Evolutionary conservation across 2,888 invertebrate genomes (phyloP), one percentile per base, ranked within the genome.

Genomic region (Eupithecia dodoneata): DNA sequence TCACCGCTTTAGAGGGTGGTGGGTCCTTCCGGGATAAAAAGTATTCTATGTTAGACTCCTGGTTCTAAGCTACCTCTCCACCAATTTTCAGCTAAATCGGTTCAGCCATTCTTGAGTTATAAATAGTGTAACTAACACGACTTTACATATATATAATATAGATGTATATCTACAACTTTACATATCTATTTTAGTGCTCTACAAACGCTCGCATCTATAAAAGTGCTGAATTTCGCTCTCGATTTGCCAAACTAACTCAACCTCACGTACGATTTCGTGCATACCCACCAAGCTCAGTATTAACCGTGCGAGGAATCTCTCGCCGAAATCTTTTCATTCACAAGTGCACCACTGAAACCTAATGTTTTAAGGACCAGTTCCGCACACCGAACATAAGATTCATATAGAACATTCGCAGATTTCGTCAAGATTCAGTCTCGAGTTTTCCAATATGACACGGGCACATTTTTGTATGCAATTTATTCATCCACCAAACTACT

Each of bases 261-360:
- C 69, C 42, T 69, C 69, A 69, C 69, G 69, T 45, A 45, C 69
- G 69, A 69, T 69, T 66, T 69, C n/a, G 69, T 69, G 69, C 69
- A 45, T n/a, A 69, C 69, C n/a, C 3, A 67, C 7, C n/a, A 59
- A 59, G 9, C 69, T 45, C 18, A 45, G 18, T 69, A 69, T 18
- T 45, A 69, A 45, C 55, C 45, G 30, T 49, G 52, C 66, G 67
- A 59, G 55, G 55, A 72, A 77, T 79, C 72, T 72, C 66, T 69
- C 55, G 45, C 72, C 69, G 30, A 67, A 72, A 76, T 72, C 72
- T 73, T 76, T 76, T 70, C 69, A 72, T 69, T 76, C 49, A 47
- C 47, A 55, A 72, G 45, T 73, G 69, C 72, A 76, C 66, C 42
- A 55, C 55, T 59, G 59, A 47, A 45, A 72, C 52, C 44, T 69